phyloP scores from a whole-genome alignment of 2,797 vertebrate genomes.

The Platyrinchus mystaceus region DNA sequence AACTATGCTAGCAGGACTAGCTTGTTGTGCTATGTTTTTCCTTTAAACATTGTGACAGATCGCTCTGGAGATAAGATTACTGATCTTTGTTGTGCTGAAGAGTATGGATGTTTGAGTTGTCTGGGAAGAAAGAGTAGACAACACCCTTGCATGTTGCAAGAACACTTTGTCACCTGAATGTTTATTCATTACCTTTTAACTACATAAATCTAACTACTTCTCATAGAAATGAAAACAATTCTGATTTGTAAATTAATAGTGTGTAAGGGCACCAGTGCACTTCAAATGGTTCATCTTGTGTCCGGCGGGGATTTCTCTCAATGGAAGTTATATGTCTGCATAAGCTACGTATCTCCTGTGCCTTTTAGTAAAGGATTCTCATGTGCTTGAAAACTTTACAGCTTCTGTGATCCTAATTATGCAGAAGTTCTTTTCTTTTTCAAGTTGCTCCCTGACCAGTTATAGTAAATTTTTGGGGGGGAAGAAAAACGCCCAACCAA shows the following conservation, averaged over 20 bases:
- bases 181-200: neutral
- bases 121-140: neutral
- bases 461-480: neutral
- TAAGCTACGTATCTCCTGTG: neutral
- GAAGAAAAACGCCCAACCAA: neutral
- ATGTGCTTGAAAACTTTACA: neutral
- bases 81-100: neutral
- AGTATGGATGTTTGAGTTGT: neutral
- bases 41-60: neutral
- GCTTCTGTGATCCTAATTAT: neutral
- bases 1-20: neutral
- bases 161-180: neutral
- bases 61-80: neutral
- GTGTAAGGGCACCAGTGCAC: neutral
- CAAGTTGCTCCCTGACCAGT: neutral
- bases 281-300: neutral
- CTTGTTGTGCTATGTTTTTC: neutral
- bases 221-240: neutral
- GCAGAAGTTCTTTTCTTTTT: accelerated
- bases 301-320: neutral
- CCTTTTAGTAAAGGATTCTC: neutral
- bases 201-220: neutral
- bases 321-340: accelerated
- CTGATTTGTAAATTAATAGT: neutral
- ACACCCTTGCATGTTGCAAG: neutral